Conservation (phyloP, 2,797 vertebrate species). For the Mormyrops boulengeri region DNA sequence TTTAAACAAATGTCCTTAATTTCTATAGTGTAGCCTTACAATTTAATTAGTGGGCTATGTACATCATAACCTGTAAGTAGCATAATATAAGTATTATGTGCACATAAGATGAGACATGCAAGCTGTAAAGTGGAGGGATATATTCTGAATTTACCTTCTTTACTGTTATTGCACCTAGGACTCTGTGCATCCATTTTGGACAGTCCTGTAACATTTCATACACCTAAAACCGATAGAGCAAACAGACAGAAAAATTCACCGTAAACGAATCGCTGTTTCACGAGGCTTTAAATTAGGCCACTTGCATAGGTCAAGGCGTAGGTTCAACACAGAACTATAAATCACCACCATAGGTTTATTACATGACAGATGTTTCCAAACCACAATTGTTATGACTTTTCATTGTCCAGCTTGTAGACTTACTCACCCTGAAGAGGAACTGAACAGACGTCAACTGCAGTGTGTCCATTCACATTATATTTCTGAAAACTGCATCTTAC, state of each 20-base stretch:
- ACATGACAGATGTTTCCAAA: not conserved
- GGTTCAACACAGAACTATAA: not conserved
- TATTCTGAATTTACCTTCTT: constrained; percentile 36
- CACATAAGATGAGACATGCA: not conserved
- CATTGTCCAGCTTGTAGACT: not conserved
- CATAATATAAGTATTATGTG: not conserved
- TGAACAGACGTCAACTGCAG: not conserved
- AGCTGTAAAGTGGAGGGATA: not conserved
- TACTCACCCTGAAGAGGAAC: not conserved
- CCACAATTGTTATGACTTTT: not conserved
- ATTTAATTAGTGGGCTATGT: not conserved
- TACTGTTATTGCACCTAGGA: constrained; percentile 42
- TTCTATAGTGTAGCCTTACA: not conserved
- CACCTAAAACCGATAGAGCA: constrained; percentile 12
- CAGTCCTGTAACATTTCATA: constrained; percentile 41
- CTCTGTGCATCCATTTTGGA: constrained; percentile 37
- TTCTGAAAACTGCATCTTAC: not conserved
- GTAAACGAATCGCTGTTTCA: not conserved
- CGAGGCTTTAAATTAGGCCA: not conserved
- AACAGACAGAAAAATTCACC: not conserved
- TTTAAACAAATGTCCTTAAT: not conserved
- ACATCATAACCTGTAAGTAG: not conserved
- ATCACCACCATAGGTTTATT: not conserved
- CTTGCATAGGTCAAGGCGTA: not conserved
- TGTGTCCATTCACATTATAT: not conserved